Percentiles rank a stretch among this genome's conserved stretches.
Conservation (phyloP, 2,797 vertebrate species). For the Margarornis squamiger region DNA sequence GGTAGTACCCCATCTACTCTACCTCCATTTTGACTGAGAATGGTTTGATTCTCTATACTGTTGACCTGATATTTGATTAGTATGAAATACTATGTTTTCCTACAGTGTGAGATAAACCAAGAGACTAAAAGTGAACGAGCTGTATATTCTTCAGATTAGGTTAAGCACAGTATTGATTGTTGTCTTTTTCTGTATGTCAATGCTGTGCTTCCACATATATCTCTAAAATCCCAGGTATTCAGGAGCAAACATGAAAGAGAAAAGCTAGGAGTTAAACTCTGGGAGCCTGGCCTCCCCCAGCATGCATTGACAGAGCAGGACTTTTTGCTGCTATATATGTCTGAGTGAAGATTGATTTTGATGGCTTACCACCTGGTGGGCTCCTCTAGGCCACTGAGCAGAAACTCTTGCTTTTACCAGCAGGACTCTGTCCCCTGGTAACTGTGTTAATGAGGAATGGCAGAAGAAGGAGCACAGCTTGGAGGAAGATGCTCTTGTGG, state of each 20-base stretch:
- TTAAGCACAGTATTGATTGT: constrained; percentile 35
- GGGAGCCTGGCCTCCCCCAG: background rate
- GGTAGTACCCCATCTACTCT: background rate
- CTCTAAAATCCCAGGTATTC: constrained; percentile 42
- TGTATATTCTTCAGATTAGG: background rate
- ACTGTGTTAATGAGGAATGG: constrained; percentile 50
- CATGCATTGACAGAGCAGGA: background rate
- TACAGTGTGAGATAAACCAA: background rate
- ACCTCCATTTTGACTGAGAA: background rate
- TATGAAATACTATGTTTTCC: background rate
- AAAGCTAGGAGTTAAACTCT: background rate
- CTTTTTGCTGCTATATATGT: background rate
- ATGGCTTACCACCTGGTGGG: constrained; percentile 34
- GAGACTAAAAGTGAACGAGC: constrained; percentile 10
- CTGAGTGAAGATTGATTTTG: constrained; percentile 33
- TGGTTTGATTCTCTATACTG: background rate
- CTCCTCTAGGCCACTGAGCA: background rate
- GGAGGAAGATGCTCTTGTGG: background rate
- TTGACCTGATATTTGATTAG: background rate
- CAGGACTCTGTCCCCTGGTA: constrained; percentile 28
- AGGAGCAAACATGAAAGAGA: background rate
- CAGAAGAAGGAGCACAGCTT: constrained; percentile 16
- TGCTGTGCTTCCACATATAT: constrained; percentile 14
- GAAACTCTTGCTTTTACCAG: constrained; percentile 37
- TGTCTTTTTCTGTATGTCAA: constrained; percentile 12